Conservation (phyloP, 2,888 invertebrate genomes). For the Sepiola atlantica region DNA sequence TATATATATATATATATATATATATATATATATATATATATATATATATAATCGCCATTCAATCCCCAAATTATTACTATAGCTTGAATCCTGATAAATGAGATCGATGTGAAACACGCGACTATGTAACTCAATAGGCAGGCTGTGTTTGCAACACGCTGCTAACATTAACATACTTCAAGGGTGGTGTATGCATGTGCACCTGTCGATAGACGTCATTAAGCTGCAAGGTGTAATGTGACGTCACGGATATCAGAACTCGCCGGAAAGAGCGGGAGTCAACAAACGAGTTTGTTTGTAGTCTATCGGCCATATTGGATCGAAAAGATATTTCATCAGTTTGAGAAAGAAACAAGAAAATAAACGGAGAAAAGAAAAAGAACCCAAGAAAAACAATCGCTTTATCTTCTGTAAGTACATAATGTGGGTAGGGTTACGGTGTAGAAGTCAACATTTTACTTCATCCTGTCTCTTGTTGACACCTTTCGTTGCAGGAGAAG, state of each 20-base stretch:
- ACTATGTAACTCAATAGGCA: too few species aligned
- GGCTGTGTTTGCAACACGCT: too few species aligned
- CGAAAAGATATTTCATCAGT: not conserved
- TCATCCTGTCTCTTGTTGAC: not conserved
- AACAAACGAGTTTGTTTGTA: not conserved
- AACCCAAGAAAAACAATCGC: not conserved
- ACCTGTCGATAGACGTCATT: not conserved
- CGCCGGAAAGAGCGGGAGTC: not conserved
- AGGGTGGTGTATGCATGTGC: not conserved
- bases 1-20: too few species aligned
- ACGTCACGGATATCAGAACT: not conserved
- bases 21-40: too few species aligned
- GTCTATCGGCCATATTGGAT: not conserved
- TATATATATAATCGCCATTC: too few species aligned
- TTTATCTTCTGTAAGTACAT: not conserved
- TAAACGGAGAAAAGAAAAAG: too few species aligned
- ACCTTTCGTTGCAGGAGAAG: not conserved
- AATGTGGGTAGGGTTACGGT: not conserved
- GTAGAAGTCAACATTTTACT: not conserved
- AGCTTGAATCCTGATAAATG: too few species aligned
- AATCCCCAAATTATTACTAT: too few species aligned
- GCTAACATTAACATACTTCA: too few species aligned
- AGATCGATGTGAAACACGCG: too few species aligned
- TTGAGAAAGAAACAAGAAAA: not conserved
- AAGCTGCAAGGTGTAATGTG: not conserved